A percentile compares a stretch with the other conserved stretches of the same genome.
Evolutionary conservation across 1,140 invertebrate species (phyloP).

Genomic region (Asbolus verrucosus): DNA sequence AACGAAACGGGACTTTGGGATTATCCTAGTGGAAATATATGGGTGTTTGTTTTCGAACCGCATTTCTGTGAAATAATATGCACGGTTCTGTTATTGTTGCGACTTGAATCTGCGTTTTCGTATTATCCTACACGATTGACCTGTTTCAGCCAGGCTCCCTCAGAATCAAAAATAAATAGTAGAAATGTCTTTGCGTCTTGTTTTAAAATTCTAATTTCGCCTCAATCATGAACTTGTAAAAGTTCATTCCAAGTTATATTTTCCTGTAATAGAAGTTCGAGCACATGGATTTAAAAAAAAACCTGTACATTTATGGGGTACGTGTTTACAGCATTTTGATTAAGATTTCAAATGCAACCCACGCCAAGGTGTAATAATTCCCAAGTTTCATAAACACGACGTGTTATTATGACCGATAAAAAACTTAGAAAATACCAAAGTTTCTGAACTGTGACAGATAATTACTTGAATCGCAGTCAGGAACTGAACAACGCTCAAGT

Average conservation of each 20-base stretch:
- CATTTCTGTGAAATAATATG: constrained; percentile 37
- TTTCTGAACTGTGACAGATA: constrained; percentile 8
- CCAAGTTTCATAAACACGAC: not conserved
- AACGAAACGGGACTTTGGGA: constrained; percentile 32
- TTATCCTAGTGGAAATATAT: constrained; percentile 45
- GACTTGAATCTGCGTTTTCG: constrained; percentile 9
- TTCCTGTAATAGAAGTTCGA: too few species aligned
- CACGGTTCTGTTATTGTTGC: constrained; percentile 38
- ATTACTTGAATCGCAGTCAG: constrained; percentile 21
- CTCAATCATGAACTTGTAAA: not conserved
- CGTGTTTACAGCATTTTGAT: too few species aligned
- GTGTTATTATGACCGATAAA: not conserved
- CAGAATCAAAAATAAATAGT: too few species aligned
- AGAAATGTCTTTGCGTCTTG: not conserved
- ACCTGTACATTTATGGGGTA: too few species aligned
- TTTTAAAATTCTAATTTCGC: constrained; percentile 6
- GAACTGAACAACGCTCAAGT: too few species aligned
- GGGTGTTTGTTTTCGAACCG: constrained; percentile 43
- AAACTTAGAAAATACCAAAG: not conserved
- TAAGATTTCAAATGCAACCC: not conserved
- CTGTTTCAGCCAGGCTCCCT: too few species aligned
- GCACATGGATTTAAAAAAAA: too few species aligned
- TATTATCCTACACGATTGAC: constrained; percentile 4
- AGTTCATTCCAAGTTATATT: too few species aligned
- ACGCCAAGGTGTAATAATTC: not conserved